A percentile compares a stretch with the other conserved stretches of the same genome.
Evolutionary conservation across 2,113 vertebrate genomes (phyloP).

Genomic region (Oncorhynchus keta): DNA sequence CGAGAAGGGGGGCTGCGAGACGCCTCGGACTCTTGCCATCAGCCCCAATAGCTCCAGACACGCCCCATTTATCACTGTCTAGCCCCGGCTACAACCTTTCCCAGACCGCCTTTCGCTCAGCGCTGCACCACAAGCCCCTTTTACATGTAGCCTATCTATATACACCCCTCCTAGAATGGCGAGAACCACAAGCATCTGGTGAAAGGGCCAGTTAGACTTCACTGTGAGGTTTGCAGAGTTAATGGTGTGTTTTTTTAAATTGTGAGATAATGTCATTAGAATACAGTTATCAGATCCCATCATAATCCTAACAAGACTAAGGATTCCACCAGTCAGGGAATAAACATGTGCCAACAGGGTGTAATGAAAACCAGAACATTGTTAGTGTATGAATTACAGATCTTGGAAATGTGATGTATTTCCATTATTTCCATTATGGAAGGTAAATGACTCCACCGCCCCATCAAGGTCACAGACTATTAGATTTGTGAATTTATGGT

Average conservation of each 20-base stretch:
- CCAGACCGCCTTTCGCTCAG: constrained; percentile 19
- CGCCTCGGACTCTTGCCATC: constrained; percentile 37
- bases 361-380: constrained; percentile 35
- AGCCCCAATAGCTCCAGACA: constrained; percentile 56
- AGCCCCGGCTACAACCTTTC: constrained; percentile 24
- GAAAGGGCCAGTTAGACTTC: background rate
- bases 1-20: background rate
- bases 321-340: constrained; percentile 4
- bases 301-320: constrained; percentile 14
- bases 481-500: constrained; percentile 36
- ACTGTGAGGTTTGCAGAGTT: background rate
- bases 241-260: background rate
- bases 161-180: too few species aligned
- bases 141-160: background rate
- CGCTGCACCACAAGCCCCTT: constrained; percentile 24
- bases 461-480: constrained; percentile 47
- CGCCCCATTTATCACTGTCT: constrained; percentile 71
- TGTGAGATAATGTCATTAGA: background rate
- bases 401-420: constrained; percentile 22
- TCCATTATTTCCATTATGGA: constrained; percentile 10
- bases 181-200: too few species aligned
- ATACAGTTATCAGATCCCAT: constrained; percentile 4
- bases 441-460: constrained; percentile 32
- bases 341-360: background rate
- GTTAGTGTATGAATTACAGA: constrained; percentile 16